phyloP scores from a whole-genome alignment of 2,797 vertebrate species.

The Tapera naevia region DNA sequence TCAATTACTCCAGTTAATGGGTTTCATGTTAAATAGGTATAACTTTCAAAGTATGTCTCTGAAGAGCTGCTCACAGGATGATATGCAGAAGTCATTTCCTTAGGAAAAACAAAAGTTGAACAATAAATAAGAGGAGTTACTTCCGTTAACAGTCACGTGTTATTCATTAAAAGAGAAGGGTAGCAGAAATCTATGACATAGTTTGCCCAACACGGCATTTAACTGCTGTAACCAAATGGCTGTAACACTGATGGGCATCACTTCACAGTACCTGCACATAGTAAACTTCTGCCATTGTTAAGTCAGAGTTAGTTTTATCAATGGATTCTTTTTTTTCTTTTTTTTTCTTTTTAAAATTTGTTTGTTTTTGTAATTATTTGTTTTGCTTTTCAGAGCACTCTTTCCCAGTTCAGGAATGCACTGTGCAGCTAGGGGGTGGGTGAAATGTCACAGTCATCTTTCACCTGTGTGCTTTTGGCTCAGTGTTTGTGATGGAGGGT shows the following conservation, averaged over 20 bases:
- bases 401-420: constrained; percentile 66
- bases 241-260: constrained; percentile 93
- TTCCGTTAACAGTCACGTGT: constrained; percentile 96
- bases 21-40: constrained; percentile 94
- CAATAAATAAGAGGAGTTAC: constrained; percentile 99
- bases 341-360: constrained; percentile 4
- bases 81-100: constrained; percentile 83
- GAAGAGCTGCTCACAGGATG: constrained; percentile 88
- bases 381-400: constrained; percentile 65
- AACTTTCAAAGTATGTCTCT: constrained; percentile 88
- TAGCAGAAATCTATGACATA: constrained; percentile 84
- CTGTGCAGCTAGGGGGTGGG: constrained; percentile 46
- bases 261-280: constrained; percentile 93
- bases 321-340: constrained; percentile 30
- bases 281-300: constrained; percentile 84
- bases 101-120: constrained; percentile 89
- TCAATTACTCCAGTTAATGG: constrained; percentile 99
- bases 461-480: constrained; percentile 88
- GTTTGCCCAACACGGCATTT: constrained; percentile 81
- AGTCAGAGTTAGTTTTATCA: constrained; percentile 84
- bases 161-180: constrained; percentile 91
- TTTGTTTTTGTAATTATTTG: constrained; percentile 5
- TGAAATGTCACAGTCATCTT: constrained; percentile 73
- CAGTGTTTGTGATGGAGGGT: constrained; percentile 70
- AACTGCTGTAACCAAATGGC: constrained; percentile 82